Evolutionary conservation across 1,140 invertebrate species (phyloP).

Genomic region (Apis mellifera): Amel_HAv3.1 CM009939.2:8613001-8613500

Average conservation of each 20-base stretch:
- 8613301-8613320: constrained; percentile 72
- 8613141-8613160: not conserved
- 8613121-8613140: not conserved
- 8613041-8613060: not conserved
- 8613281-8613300: constrained; percentile 54
- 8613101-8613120: not conserved
- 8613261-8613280: constrained; percentile 52
- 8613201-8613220: not conserved
- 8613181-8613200: not conserved
- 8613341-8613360: constrained; percentile 32
- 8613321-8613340: constrained; percentile 58
- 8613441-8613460: constrained; percentile 42
- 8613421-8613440: constrained; percentile 43
- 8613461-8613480: constrained; percentile 37
- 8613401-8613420: constrained; percentile 19
- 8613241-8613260: not conserved
- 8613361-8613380: not conserved
- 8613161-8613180: not conserved
- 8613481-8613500: constrained; percentile 12
- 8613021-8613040: not conserved
- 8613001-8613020: not conserved
- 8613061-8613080: not conserved
- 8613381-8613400: constrained; percentile 24
- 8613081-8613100: constrained; percentile 16
- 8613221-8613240: constrained; percentile 5